Base-by-base conservation (phyloP, 2,113 vertebrate genomes). In the Ochotona princeps region DNA sequence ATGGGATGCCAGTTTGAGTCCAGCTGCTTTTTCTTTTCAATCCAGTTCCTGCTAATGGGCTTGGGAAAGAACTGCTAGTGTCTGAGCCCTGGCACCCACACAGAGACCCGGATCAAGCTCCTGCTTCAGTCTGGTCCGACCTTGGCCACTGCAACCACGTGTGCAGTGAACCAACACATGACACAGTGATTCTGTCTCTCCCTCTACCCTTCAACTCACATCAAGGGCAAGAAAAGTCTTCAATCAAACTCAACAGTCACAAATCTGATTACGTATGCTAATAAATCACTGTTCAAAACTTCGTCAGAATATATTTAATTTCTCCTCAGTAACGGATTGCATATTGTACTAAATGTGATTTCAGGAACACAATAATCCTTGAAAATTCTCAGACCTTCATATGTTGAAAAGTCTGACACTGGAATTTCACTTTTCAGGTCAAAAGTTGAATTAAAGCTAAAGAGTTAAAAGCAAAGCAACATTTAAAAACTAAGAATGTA, bases 381-480 rank as follows among this genome's bases (percentile, higher is more conserved):
- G 21, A 2, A 5, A 95, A 82, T 83, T 76, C 73, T 91, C 30
- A 38, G 21, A 2, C 60, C 12, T 87, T 89, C 60, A 82, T 20
- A 92, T 63, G 26, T 15, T 88, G n/a, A 92, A 47, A 10, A 75
- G 3, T 63, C 69, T 11, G 60, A 75, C 6, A 87, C 20, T 78
- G 18, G 4, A 91, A 89, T 91, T 95, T 20, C 49, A 51, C 15
- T 94, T 83, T n/a, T 79, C 26, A 75, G 10, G 13, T 63, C 47
- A 81, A 30, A 25, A 67, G 38, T 44, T 44, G 38, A 44, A 44
- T 44, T 0, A 67, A 2, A 3, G 1, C 69, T 93, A 51, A 93
- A 21, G 74, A 74, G 47, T 28, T 79, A 78, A 92, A 94, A 83
- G 38, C 47, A 91, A 87, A 92, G 30, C 49, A 79, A 85, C 72